Conservation (phyloP, 1,140 invertebrate species). For the Heliconius melpomene region DNA sequence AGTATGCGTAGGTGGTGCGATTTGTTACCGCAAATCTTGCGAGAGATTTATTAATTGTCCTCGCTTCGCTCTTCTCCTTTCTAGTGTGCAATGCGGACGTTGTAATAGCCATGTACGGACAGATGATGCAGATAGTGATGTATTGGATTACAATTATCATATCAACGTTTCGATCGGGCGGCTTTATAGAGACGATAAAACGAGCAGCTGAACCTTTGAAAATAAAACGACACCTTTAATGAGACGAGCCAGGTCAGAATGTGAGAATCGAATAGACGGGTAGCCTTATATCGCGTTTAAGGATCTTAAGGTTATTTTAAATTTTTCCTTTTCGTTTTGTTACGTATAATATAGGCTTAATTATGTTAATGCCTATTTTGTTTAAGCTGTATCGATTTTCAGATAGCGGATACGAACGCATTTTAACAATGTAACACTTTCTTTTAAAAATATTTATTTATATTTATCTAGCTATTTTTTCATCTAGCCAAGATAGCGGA, state of each 20-base stretch:
- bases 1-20: slow-evolving; percentile 37
- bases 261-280: slow-evolving; percentile 57
- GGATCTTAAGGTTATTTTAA: slow-evolving; percentile 57
- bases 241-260: slow-evolving; percentile 57
- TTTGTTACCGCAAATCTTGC: slow-evolving; percentile 46
- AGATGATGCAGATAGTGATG: slow-evolving; percentile 60
- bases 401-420: not conserved
- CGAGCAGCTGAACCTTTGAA: slow-evolving; percentile 60
- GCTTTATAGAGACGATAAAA: slow-evolving; percentile 70
- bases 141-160: slow-evolving; percentile 76
- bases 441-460: not conserved
- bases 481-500: no score
- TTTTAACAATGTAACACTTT: not conserved
- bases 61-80: slow-evolving; percentile 34
- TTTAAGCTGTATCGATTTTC: slow-evolving; percentile 15
- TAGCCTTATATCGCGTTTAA: slow-evolving; percentile 52
- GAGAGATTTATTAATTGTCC: slow-evolving; percentile 44
- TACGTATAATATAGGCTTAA: slow-evolving; percentile 22
- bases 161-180: slow-evolving; percentile 63
- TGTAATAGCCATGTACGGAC: slow-evolving; percentile 51
- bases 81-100: slow-evolving; percentile 38
- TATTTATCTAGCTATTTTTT: slow-evolving; percentile 15
- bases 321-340: slow-evolving; percentile 34
- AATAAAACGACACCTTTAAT: slow-evolving; percentile 72
- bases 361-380: slow-evolving; percentile 35